A percentile compares a stretch with the other conserved stretches of the same genome.
These are phyloP conservation scores for Sternotherus odoratus DNA, from an alignment of 2,797 vertebrate species.

Conservation along the genomic window DNA sequence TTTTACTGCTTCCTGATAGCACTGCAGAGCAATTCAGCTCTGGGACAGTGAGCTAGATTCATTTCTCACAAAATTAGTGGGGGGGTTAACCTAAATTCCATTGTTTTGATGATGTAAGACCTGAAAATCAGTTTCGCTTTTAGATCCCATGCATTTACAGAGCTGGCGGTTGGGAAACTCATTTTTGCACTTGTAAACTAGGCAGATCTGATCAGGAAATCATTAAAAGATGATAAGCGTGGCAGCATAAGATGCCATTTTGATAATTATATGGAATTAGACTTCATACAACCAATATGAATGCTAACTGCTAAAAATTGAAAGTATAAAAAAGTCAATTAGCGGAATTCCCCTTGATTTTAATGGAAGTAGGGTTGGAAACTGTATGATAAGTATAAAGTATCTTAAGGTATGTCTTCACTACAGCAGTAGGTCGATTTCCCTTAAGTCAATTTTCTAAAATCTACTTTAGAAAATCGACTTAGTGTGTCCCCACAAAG, in stretches of 20 bases:
- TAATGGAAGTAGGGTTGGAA: too few species aligned
- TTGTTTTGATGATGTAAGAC: not conserved
- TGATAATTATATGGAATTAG: not conserved
- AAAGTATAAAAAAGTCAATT: rapidly evolving
- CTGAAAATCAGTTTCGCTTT: not conserved
- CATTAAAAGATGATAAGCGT: not conserved
- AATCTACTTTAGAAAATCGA: too few species aligned
- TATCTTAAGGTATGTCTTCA: too few species aligned
- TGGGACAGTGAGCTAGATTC: not conserved
- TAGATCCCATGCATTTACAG: not conserved
- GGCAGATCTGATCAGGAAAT: not conserved
- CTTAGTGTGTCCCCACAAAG: too few species aligned
- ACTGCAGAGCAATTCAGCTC: not conserved
- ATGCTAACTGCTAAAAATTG: not conserved
- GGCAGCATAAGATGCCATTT: too few species aligned
- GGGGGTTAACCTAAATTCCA: not conserved
- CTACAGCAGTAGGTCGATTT: too few species aligned
- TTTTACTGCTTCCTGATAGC: not conserved
- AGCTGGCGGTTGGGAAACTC: not conserved
- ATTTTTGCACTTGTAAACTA: not conserved
- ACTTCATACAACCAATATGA: not conserved
- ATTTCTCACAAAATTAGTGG: not conserved
- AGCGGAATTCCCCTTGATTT: not conserved
- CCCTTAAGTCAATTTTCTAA: too few species aligned
- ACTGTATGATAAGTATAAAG: not conserved